phyloP scores from a whole-genome alignment of 2,888 invertebrate genomes.

The Tetranychus truncatus region DNA sequence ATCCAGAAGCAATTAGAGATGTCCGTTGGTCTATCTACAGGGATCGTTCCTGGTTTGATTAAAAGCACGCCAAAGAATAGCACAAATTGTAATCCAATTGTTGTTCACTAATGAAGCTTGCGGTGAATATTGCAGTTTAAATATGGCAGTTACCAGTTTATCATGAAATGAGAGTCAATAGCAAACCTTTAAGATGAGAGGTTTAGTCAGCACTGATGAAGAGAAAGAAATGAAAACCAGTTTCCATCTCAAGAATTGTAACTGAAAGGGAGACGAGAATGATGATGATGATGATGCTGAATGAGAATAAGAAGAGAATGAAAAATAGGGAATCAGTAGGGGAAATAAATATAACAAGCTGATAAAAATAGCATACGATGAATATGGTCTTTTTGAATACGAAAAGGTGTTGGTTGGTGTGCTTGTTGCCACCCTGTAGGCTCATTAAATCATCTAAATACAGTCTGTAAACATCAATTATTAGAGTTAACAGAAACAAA shows the following conservation, averaged over 20 bases:
- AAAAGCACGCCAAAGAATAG: not conserved
- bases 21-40: too few relatives aligned
- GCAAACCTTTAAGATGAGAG: not conserved
- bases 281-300: not conserved
- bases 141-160: not conserved
- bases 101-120: not conserved
- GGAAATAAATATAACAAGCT: not conserved
- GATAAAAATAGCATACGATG: not conserved
- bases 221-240: not conserved
- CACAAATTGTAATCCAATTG: not conserved
- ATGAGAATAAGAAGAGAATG: not conserved
- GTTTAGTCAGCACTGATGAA: not conserved
- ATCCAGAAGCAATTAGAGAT: too few relatives aligned
- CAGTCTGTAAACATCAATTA: not conserved
- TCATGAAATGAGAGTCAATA: not conserved
- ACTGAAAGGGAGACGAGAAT: not conserved
- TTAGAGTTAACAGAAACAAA: not conserved
- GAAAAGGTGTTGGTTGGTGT: not conserved
- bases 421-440: not conserved
- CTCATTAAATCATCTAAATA: conserved; percentile 1
- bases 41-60: too few relatives aligned
- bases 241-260: not conserved
- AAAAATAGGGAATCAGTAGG: not conserved
- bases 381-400: not conserved
- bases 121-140: not conserved